Base-by-base conservation (phyloP, 2,113 vertebrate genomes). In the Etheostoma spectabile region DNA sequence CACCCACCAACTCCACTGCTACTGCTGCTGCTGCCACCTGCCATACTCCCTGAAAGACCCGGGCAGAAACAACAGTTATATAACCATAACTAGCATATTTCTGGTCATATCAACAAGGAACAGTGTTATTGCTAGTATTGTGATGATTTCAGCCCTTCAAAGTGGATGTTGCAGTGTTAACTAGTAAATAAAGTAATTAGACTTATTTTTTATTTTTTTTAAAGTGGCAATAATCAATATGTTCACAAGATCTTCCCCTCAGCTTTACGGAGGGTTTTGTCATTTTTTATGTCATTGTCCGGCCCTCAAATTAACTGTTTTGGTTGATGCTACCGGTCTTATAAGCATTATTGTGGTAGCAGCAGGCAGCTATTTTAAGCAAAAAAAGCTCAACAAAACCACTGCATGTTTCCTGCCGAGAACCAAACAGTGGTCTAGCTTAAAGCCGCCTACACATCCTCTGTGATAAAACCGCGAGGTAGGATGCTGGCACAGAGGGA, bases 11-110 rank as follows among this genome's bases (percentile, higher is more conserved):
- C 89, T 3, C 89, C 91, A 5, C 90, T 90, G 83, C 90, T 92
- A 76, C 91, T 91, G 90, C 92, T 92, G 74, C 92, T 90, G 86
- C 92, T 91, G 51, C 91, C 91, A 42, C 92, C 92, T 6, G 92
- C 90, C 88, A 94, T 45, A 61, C 92, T 93, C 66, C 91, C 92
- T 93, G 59, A 51, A 81, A 82, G 60, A 83, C 30, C 22, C 64
- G 70, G 30, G 10, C 33, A 63, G 24, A 51, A 30, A 57, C 3
- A 19, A 60, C 1, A 33, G 42, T 74, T 33, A 63, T 0, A 27
- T 27, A 27, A 27, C 27, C 27, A 27, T 27, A 27, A 27, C 27
- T 3, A 63, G 30, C 61, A 27, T 6, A n/a, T 42, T 33, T n/a
- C 24, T 52, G 10, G 18, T 72, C 2, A 81, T 76, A 75, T 12